These are phyloP conservation scores for Aleadryas rufinucha DNA, from an alignment of 2,113 vertebrate genomes.

Conservation along the genomic window DNA sequence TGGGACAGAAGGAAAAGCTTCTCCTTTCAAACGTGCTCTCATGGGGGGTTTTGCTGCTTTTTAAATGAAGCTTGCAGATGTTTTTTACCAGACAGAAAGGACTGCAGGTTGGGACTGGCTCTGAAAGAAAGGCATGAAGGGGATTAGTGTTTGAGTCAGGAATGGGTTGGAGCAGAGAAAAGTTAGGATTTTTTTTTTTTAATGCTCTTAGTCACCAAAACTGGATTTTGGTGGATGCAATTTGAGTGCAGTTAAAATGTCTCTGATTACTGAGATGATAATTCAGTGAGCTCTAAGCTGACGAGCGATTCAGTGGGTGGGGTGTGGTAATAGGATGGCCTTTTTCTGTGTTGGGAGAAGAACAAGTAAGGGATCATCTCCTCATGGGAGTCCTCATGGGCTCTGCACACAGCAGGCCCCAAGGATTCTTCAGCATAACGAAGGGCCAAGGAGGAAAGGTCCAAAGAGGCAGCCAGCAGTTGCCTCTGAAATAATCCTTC, in stretches of 20 bases:
- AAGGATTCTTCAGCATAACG: not conserved
- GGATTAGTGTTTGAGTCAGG: slow-evolving; percentile 66
- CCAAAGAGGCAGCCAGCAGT: not conserved
- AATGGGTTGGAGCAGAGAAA: slow-evolving; percentile 36
- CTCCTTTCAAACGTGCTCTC: not conserved
- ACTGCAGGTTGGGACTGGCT: slow-evolving; percentile 55
- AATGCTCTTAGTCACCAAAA: slow-evolving; percentile 33
- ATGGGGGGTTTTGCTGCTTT: not conserved
- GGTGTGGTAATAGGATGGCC: not conserved
- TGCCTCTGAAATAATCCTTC: not conserved
- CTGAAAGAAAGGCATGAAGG: slow-evolving; percentile 30
- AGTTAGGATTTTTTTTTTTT: not conserved
- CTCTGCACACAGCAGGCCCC: not conserved
- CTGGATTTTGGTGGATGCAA: slow-evolving; percentile 15
- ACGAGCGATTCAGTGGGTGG: not conserved
- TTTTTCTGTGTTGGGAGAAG: not conserved
- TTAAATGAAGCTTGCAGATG: slow-evolving; percentile 3
- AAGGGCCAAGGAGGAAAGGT: not conserved
- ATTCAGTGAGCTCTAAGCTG: not conserved
- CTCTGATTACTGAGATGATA: not conserved
- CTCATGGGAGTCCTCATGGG: not conserved
- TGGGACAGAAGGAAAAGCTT: not conserved
- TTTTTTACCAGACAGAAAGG: not conserved
- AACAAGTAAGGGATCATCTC: not conserved
- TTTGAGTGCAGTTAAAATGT: not conserved